These are phyloP conservation scores for Acanthochromis polyacanthus DNA, from an alignment of 2,113 vertebrate genomes.

Conservation along the genomic window DNA sequence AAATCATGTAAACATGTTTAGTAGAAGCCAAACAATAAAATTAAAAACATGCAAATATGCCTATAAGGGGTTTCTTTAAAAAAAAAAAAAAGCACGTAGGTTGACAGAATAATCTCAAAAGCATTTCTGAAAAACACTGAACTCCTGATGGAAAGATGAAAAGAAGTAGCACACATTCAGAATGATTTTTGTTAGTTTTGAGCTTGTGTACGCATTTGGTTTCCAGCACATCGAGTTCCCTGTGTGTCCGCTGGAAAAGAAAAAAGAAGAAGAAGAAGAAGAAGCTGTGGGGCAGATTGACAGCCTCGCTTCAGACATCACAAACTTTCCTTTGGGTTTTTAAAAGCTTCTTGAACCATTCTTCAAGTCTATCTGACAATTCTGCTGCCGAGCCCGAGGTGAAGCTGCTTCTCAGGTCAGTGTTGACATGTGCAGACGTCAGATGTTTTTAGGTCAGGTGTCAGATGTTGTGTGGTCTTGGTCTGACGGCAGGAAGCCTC, in stretches of 20 bases:
- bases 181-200: too few relatives aligned
- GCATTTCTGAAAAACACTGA: too few relatives aligned
- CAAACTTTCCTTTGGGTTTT: conserved; percentile 32
- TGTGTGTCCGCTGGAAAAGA: conserved; percentile 5
- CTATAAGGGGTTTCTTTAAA: too few relatives aligned
- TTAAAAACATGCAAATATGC: too few relatives aligned
- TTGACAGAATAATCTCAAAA: too few relatives aligned
- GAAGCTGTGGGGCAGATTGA: conserved; percentile 2
- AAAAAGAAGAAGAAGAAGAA: not conserved
- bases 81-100: too few relatives aligned
- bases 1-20: too few relatives aligned
- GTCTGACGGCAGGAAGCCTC: not conserved
- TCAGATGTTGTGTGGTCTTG: conserved; percentile 8
- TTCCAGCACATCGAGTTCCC: conserved; percentile 4
- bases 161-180: too few relatives aligned
- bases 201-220: too few relatives aligned
- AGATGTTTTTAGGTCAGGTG: conserved; percentile 43
- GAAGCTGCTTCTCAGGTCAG: conserved; percentile 25
- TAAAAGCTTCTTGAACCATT: conserved; percentile 45
- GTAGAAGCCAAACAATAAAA: too few relatives aligned
- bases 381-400: conserved; percentile 28
- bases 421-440: conserved; percentile 45
- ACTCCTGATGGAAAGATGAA: too few relatives aligned
- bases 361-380: conserved; percentile 45
- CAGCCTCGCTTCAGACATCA: conserved; percentile 21